These are phyloP conservation scores for Anolis sagrei DNA, from an alignment of 2,113 vertebrate genomes.

Conservation along the genomic window DNA sequence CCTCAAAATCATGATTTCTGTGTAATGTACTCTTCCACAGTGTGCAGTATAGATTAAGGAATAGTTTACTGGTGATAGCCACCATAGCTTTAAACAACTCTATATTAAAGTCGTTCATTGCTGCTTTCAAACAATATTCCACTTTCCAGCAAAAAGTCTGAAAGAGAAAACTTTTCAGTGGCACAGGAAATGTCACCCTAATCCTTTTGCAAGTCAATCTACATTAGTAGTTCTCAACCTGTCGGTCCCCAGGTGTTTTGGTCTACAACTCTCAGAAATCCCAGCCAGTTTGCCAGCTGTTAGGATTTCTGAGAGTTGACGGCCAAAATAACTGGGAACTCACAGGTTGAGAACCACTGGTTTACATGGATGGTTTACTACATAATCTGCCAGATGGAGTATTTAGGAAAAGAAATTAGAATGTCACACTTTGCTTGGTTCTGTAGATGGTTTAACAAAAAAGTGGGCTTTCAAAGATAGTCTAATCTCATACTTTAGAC, in stretches of 20 bases:
- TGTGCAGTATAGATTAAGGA: not conserved
- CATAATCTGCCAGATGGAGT: not conserved
- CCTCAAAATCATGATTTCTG: not conserved
- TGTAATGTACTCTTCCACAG: not conserved
- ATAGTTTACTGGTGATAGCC: not conserved
- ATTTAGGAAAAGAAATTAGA: not conserved
- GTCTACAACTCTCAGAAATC: too few relatives aligned
- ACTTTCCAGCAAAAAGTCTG: not conserved
- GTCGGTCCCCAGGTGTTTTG: too few relatives aligned
- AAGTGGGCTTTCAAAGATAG: not conserved
- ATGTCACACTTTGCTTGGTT: not conserved
- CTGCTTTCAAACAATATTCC: not conserved
- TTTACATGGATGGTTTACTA: not conserved
- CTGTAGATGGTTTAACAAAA: not conserved
- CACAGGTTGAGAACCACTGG: too few relatives aligned
- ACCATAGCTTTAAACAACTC: not conserved
- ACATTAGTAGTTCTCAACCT: too few relatives aligned
- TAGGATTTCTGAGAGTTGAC: too few relatives aligned
- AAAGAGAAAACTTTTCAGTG: conserved; percentile 1
- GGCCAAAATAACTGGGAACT: too few relatives aligned
- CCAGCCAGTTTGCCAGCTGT: too few relatives aligned
- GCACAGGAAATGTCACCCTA: not conserved
- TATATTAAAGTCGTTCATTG: not conserved
- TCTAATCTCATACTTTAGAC: not conserved
- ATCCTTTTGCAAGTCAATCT: not conserved